These are phyloP conservation scores for Leptinotarsa lineolata DNA, from an alignment of 1,140 invertebrate species.

Conservation along the genomic window DNA sequence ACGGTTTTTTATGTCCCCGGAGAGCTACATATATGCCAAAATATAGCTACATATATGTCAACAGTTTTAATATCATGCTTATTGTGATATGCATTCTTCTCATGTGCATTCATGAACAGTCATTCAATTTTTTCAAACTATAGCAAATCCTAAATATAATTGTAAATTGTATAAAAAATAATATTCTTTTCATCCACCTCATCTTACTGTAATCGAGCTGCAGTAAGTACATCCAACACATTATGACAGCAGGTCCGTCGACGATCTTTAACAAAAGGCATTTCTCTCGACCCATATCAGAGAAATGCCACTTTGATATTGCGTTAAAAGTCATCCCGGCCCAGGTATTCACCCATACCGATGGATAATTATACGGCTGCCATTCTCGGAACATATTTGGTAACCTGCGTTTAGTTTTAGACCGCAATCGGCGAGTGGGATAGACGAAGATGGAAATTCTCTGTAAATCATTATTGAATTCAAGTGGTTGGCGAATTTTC, in stretches of 20 bases:
- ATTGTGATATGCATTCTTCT: too few species aligned
- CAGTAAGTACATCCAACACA: slow-evolving; percentile 26
- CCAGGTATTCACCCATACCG: slow-evolving; percentile 44
- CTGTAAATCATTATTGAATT: slow-evolving; percentile 7
- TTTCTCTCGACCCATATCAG: slow-evolving; percentile 53
- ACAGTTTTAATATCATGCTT: too few species aligned
- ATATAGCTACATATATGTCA: too few species aligned
- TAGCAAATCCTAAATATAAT: too few species aligned
- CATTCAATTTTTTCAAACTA: too few species aligned
- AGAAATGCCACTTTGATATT: slow-evolving; percentile 54
- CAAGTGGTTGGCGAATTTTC: neutral
- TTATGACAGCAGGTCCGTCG: neutral
- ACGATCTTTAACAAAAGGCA: slow-evolving; percentile 49
- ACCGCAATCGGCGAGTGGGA: neutral
- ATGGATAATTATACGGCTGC: slow-evolving; percentile 48
- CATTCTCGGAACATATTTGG: slow-evolving; percentile 42
- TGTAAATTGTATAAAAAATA: too few species aligned
- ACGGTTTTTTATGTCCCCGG: too few species aligned
- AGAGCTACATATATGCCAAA: too few species aligned
- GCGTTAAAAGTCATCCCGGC: slow-evolving; percentile 52
- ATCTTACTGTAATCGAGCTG: slow-evolving; percentile 18
- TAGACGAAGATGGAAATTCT: neutral
- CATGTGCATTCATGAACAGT: too few species aligned
- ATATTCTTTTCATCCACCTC: neutral
- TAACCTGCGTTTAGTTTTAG: slow-evolving; percentile 32